Percentiles rank a stretch among this genome's conserved stretches.
phyloP scores from a whole-genome alignment of 2,113 vertebrate genomes.

The Colaptes auratus region DNA sequence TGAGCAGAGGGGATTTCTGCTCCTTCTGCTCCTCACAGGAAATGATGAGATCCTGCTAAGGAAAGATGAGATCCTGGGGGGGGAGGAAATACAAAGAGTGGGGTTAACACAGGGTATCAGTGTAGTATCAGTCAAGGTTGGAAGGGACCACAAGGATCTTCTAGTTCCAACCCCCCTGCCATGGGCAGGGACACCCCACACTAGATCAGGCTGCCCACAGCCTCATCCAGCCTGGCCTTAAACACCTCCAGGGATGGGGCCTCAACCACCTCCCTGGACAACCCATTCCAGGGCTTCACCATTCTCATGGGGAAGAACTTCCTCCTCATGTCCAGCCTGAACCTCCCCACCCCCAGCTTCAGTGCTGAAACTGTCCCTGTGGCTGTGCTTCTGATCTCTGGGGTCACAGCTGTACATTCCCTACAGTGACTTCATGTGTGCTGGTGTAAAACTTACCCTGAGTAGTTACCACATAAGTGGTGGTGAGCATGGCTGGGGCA shows the following conservation, averaged over 20 bases:
- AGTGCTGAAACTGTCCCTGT: background rate
- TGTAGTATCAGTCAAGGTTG: too few species aligned
- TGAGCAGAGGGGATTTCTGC: background rate
- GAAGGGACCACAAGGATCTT: too few species aligned
- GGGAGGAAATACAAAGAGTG: background rate
- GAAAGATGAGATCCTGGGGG: background rate
- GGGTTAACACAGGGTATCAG: background rate
- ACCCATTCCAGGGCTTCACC: too few species aligned
- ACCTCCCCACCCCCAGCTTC: too few species aligned
- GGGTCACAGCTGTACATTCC: background rate
- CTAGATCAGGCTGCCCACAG: too few species aligned
- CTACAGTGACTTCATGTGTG: background rate
- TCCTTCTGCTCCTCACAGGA: background rate
- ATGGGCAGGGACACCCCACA: too few species aligned
- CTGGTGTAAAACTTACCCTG: background rate
- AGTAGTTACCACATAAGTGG: background rate
- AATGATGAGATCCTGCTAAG: background rate
- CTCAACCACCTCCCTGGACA: too few species aligned
- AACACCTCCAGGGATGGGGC: too few species aligned
- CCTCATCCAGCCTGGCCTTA: too few species aligned
- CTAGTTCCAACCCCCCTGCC: too few species aligned
- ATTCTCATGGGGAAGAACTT: too few species aligned
- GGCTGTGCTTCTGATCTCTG: background rate
- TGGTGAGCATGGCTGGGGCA: background rate
- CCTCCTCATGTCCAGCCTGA: too few species aligned